Conservation (phyloP, 2,888 invertebrate genomes). For the Rhabditoides inermis region DNA sequence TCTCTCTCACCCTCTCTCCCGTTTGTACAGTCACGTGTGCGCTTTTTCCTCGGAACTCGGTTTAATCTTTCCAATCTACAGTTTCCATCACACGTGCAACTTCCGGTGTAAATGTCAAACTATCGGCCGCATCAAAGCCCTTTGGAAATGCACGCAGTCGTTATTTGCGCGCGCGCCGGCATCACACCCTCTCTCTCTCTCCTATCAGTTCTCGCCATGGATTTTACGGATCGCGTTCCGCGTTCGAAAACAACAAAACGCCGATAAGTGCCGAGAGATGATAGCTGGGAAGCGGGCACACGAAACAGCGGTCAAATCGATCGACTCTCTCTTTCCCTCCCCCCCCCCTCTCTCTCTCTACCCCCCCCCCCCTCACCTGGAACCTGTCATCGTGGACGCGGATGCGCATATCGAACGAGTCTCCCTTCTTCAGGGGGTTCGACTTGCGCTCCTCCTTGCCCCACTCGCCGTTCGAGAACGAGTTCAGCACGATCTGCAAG, state of each 20-base stretch:
- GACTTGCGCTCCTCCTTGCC: slow-evolving; percentile 43
- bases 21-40: not conserved
- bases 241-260: too few species aligned
- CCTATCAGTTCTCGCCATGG: too few species aligned
- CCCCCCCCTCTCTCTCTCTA: slow-evolving; percentile 1
- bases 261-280: too few species aligned
- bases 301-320: slow-evolving; percentile 3
- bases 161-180: too few species aligned
- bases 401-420: slow-evolving; percentile 39
- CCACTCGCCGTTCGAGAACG: slow-evolving; percentile 45
- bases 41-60: not conserved
- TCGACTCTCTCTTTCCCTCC: not conserved
- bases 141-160: too few species aligned
- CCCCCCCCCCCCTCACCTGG: slow-evolving; percentile 17
- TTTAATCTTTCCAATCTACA: not conserved
- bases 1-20: not conserved
- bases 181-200: too few species aligned
- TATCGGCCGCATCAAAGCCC: too few species aligned
- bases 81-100: not conserved
- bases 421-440: slow-evolving; percentile 43
- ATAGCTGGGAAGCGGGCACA: too few species aligned
- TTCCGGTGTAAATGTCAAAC: too few species aligned
- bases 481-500: slow-evolving; percentile 44
- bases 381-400: slow-evolving; percentile 39
- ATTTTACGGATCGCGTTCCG: too few species aligned